These are phyloP conservation scores for Fukomys damarensis DNA, from an alignment of 2,113 vertebrate genomes.

Conservation along the genomic window DNA sequence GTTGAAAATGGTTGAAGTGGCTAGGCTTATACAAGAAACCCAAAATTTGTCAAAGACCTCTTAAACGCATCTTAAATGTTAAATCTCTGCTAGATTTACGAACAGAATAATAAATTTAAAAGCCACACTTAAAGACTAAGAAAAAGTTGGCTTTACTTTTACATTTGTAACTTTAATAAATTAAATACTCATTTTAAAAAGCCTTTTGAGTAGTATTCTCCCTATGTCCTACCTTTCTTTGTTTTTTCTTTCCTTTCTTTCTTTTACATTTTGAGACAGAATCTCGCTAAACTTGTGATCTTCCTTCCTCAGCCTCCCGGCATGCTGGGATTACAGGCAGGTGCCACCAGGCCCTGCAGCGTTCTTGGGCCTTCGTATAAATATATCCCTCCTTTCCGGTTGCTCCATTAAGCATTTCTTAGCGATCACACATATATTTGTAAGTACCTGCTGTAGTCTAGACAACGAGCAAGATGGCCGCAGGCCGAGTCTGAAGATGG, in stretches of 20 bases:
- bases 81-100: slow-evolving; percentile 14
- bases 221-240: not conserved
- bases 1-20: slow-evolving; percentile 10
- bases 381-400: not conserved
- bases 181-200: not conserved
- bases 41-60: slow-evolving; percentile 15
- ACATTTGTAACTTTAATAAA: not conserved
- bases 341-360: not conserved
- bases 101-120: not conserved
- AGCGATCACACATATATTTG: not conserved
- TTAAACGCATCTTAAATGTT: not conserved
- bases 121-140: not conserved
- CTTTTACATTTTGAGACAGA: not conserved
- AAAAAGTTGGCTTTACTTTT: not conserved
- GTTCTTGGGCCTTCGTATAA: not conserved
- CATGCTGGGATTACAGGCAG: not conserved
- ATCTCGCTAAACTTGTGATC: not conserved
- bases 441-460: not conserved
- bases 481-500: too few species aligned
- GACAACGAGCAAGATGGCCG: not conserved
- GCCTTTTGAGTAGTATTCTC: not conserved
- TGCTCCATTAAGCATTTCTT: not conserved
- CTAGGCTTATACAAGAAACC: not conserved
- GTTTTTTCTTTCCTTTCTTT: not conserved
- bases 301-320: not conserved